Conservation (phyloP, 64 coral and sea anemone genomes). For the Montipora sp. region DNA sequence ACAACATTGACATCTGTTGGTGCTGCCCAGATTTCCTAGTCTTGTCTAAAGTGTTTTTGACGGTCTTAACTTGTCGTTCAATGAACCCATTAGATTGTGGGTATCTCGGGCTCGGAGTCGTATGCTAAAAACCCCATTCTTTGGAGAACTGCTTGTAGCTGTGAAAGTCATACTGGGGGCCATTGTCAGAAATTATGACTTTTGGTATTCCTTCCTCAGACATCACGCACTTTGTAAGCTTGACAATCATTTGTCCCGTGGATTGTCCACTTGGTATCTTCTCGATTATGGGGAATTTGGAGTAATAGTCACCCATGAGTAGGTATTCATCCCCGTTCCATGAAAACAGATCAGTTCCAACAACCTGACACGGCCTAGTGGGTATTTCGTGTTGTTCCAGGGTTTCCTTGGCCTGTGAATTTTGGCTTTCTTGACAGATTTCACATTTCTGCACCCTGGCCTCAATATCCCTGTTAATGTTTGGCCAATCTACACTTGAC, state of each 20-base stretch:
- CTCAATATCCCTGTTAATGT: slow-evolving; percentile 4
- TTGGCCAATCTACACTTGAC: neutral
- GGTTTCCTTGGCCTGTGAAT: neutral
- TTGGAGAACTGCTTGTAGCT: slow-evolving; percentile 25
- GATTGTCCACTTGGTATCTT: slow-evolving; percentile 44
- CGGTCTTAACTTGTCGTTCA: neutral
- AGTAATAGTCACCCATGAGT: slow-evolving; percentile 25
- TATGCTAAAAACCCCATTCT: neutral
- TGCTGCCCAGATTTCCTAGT: slow-evolving; percentile 13
- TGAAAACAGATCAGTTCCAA: neutral
- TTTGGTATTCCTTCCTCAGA: neutral
- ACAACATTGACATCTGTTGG: neutral
- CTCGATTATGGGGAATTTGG: slow-evolving; percentile 18
- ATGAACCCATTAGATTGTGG: slow-evolving; percentile 36
- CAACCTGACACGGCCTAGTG: neutral
- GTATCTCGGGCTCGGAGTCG: slow-evolving; percentile 35
- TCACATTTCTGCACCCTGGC: neutral
- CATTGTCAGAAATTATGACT: slow-evolving; percentile 23
- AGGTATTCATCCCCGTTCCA: slow-evolving; percentile 1
- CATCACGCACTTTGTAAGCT: slow-evolving; percentile 8
- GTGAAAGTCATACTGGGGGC: slow-evolving; percentile 5
- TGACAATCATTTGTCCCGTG: slow-evolving; percentile 26
- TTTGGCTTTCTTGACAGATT: slow-evolving; percentile 25
- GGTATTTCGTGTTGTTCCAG: slow-evolving; percentile 9
- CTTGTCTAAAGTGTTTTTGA: slow-evolving; percentile 26